Evolutionary conservation across 2,797 vertebrate genomes (phyloP).

Genomic region (Potorous gilbertii): DNA sequence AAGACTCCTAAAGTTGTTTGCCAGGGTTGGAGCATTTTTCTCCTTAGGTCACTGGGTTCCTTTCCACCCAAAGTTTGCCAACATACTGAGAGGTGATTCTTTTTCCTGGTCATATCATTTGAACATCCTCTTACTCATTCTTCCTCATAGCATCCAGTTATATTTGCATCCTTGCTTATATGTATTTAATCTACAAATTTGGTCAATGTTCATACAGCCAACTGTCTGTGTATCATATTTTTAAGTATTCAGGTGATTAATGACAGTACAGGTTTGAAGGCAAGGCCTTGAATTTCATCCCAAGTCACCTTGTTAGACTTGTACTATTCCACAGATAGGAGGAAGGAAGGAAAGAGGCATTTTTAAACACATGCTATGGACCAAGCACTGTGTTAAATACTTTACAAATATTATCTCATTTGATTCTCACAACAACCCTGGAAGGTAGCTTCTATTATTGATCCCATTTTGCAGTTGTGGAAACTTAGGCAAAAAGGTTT

Average conservation of each 20-base stretch:
- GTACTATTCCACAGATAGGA: background rate
- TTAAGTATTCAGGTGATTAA: constrained; percentile 65
- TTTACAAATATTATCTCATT: background rate
- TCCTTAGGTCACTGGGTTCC: background rate
- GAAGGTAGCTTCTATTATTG: constrained; percentile 24
- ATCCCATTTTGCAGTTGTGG: constrained; percentile 30
- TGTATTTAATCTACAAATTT: constrained; percentile 22
- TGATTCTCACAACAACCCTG: background rate
- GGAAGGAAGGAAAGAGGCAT: background rate
- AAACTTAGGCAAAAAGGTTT: constrained; percentile 44
- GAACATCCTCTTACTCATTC: constrained; percentile 57
- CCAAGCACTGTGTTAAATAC: background rate
- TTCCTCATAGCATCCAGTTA: constrained; percentile 54
- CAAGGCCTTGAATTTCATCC: background rate
- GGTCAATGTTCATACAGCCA: constrained; percentile 66
- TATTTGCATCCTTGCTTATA: constrained; percentile 41
- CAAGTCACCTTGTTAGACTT: background rate
- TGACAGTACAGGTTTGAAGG: background rate
- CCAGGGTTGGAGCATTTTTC: background rate
- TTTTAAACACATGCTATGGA: background rate
- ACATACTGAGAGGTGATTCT: background rate
- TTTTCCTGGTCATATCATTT: background rate
- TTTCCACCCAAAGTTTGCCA: background rate
- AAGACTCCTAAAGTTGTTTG: background rate
- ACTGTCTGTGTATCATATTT: constrained; percentile 61